Percentiles rank a stretch among this genome's conserved stretches.
phyloP scores from a whole-genome alignment of 2,113 vertebrate species.

The Trogon melanurus region DNA sequence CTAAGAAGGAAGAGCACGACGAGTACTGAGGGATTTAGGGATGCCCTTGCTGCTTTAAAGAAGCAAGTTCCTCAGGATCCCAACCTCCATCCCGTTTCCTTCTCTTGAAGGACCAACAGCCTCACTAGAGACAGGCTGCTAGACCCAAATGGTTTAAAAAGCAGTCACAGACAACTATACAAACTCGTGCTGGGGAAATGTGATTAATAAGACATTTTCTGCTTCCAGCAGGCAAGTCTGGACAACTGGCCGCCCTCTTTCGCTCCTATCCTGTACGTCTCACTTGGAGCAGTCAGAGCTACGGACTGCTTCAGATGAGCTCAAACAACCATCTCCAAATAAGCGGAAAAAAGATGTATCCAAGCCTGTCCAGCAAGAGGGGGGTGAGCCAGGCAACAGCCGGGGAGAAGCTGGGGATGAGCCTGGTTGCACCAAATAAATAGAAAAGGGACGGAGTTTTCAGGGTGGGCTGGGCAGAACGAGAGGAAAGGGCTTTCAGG shows the following conservation, averaged over 20 bases:
- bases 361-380: background rate
- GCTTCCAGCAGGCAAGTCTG: background rate
- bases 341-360: background rate
- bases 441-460: background rate
- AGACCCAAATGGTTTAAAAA: background rate
- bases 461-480: background rate
- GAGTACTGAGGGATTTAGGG: background rate
- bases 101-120: background rate
- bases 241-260: background rate
- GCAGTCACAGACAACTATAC: background rate
- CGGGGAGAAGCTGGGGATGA: background rate
- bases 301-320: background rate
- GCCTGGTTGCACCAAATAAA: background rate
- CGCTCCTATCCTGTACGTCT: background rate
- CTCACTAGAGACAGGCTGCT: background rate
- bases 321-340: background rate
- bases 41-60: background rate
- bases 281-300: background rate
- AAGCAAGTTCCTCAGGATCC: background rate
- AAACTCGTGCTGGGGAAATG: background rate
- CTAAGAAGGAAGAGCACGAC: background rate
- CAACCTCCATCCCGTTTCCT: background rate
- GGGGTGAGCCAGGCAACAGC: background rate
- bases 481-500: background rate
- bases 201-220: background rate